Evolutionary conservation across 2,888 invertebrate species (phyloP).

Genomic region (Halictus ligatus): DNA sequence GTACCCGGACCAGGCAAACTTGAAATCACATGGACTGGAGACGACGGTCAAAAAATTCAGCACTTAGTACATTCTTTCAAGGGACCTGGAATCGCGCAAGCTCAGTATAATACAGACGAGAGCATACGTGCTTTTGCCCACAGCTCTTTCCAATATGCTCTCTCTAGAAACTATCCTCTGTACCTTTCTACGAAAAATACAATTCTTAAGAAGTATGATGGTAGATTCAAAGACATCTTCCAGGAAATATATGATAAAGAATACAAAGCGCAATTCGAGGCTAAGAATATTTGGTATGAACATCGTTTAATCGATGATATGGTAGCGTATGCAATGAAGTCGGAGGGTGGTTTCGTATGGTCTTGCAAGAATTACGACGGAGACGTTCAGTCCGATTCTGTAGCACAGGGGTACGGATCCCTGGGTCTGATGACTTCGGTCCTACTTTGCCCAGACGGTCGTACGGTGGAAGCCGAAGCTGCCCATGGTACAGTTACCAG

Average conservation of each 20-base stretch:
- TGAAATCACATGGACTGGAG: constrained; percentile 92
- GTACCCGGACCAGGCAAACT: constrained; percentile 96
- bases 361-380: constrained; percentile 99
- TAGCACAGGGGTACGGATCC: constrained; percentile 98
- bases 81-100: constrained; percentile 95
- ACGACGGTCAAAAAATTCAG: constrained; percentile 87
- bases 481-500: constrained; percentile 99
- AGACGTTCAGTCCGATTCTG: constrained; percentile 99
- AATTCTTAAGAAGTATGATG: constrained; percentile 98
- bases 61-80: constrained; percentile 94
- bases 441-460: constrained; percentile 97
- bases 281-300: constrained; percentile 97
- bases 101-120: constrained; percentile 98
- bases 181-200: constrained; percentile 99
- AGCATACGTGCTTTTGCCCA: constrained; percentile 98
- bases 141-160: constrained; percentile 95
- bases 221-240: constrained; percentile 98
- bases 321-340: constrained; percentile 99
- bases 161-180: constrained; percentile 93
- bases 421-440: constrained; percentile 99
- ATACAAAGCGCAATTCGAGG: constrained; percentile 94
- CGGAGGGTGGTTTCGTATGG: constrained; percentile 99
- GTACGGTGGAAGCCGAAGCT: constrained; percentile 98
- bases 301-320: constrained; percentile 99
- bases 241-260: constrained; percentile 96